Evolutionary conservation across 2,888 invertebrate genomes (phyloP).

Genomic region (Octodonta nipae): DNA sequence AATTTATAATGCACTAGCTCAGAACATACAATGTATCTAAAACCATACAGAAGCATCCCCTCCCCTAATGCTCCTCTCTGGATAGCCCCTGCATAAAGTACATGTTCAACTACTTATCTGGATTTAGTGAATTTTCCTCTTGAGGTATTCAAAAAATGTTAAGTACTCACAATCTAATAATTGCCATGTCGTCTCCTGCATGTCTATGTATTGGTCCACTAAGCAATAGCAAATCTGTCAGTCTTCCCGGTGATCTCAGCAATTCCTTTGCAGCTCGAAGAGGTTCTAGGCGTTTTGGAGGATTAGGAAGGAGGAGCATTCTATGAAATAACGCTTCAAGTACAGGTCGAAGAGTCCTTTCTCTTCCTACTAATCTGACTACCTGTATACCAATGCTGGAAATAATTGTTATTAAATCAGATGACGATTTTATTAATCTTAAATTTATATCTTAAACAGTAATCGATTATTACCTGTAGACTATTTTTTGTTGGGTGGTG

Average conservation of each 20-base stretch:
- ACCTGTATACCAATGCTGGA: constrained; percentile 76
- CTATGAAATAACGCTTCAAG: constrained; percentile 86
- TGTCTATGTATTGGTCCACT: constrained; percentile 46
- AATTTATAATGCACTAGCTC: too few relatives aligned
- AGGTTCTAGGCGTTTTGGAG: constrained; percentile 72
- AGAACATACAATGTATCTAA: too few relatives aligned
- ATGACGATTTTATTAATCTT: background rate
- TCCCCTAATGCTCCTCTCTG: too few relatives aligned
- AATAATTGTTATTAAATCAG: constrained; percentile 5
- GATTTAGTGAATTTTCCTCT: too few relatives aligned
- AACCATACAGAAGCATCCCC: too few relatives aligned
- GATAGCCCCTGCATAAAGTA: too few relatives aligned
- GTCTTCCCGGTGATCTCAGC: constrained; percentile 61
- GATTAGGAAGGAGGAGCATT: constrained; percentile 78
- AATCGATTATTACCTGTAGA: constrained; percentile 53
- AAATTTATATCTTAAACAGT: background rate
- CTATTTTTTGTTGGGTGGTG: constrained; percentile 75
- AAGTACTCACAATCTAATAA: constrained; percentile 60
- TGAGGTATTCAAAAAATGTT: too few relatives aligned
- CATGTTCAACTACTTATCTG: too few relatives aligned
- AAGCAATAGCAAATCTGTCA: constrained; percentile 58
- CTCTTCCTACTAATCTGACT: constrained; percentile 75
- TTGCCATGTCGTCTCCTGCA: constrained; percentile 66
- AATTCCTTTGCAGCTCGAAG: constrained; percentile 71
- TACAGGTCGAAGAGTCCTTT: constrained; percentile 76